Base-by-base conservation (phyloP, 2,113 vertebrate genomes). In the Tamias sibiricus region DNA sequence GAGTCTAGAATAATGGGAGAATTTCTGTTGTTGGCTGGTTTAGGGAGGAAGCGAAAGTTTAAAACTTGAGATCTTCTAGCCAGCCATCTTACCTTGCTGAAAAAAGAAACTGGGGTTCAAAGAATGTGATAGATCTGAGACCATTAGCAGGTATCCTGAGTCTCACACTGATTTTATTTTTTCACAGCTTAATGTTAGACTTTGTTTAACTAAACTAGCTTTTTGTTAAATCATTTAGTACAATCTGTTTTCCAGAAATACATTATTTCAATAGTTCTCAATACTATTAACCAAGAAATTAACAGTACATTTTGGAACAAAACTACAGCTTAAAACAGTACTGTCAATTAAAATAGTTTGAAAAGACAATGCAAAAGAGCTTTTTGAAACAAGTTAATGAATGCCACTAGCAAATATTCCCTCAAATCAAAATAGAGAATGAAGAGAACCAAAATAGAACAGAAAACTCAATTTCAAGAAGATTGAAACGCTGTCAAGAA, bases 331-430 rank as follows among this genome's bases (percentile, higher is more conserved):
- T 87, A 93, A 90, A 93, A 62, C 12, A 66, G 42, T 77, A 24
- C 26, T 90, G n/a, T 85, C 86, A 69, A 84, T 95, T 89, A 88
- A 93, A 95, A 74, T 71, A 74, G 28, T 44, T 8, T 19, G 47
- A 91, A 80, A 93, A 42, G 57, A 71, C 54, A 86, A n/a, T 24
- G 52, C 59, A 77, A 87, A 79, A 62, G 54, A 94, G 22, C 62
- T 40, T 80, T 75, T 81, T 72, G 86, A 95, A 94, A 82, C 59
- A 69, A 92, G 66, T 87, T 64, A 91, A 87, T 85, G 49, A 86
- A 16, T 52, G 19, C n/a, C 22, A 54, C 81, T 79, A 90, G 54
- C 57, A 90, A 83, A 68, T 42, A 52, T 32, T 80, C 13, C 7
- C 35, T 72, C 44, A 92, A 79, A 93, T 75, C 81, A 76, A 81